Percentiles rank a stretch among this genome's conserved stretches.
These are phyloP conservation scores for Heliconius hewitsoni DNA, from an alignment of 1,140 invertebrate species.

Conservation along the genomic window DNA sequence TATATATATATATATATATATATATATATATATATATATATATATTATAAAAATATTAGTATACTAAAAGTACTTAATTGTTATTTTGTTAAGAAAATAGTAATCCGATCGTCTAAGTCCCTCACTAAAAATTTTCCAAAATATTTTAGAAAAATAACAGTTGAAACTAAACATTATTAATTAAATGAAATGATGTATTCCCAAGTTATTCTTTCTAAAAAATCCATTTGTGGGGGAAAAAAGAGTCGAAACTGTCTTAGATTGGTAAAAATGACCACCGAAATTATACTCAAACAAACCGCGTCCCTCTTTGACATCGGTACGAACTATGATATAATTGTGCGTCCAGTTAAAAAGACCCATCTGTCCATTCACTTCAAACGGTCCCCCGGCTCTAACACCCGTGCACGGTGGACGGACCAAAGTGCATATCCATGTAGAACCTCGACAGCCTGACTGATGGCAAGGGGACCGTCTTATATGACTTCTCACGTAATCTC, in stretches of 20 bases:
- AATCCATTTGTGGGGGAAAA: background rate
- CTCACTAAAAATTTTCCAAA: too few relatives aligned
- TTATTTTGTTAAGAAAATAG: too few relatives aligned
- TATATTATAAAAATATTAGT: too few relatives aligned
- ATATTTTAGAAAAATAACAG: too few relatives aligned
- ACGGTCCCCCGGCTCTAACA: background rate
- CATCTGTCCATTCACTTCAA: background rate
- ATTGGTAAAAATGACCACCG: constrained; percentile 10
- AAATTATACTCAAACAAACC: constrained; percentile 12
- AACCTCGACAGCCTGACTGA: constrained; percentile 34
- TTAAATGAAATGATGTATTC: too few relatives aligned
- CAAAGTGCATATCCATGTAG: constrained; percentile 34
- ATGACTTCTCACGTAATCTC: constrained; percentile 27
- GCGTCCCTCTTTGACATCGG: background rate
- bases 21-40: too few relatives aligned
- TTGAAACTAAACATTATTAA: too few relatives aligned
- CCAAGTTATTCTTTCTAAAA: too few relatives aligned
- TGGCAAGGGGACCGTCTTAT: constrained; percentile 31
- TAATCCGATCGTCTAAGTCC: too few relatives aligned
- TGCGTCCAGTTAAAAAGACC: background rate
- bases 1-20: too few relatives aligned
- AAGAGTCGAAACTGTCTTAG: background rate
- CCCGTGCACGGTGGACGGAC: constrained; percentile 17
- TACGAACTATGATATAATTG: constrained; percentile 11
- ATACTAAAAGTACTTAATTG: too few relatives aligned